Evolutionary conservation across 2,888 invertebrate genomes (phyloP).

Genomic region (Drosophila mettleri): DNA sequence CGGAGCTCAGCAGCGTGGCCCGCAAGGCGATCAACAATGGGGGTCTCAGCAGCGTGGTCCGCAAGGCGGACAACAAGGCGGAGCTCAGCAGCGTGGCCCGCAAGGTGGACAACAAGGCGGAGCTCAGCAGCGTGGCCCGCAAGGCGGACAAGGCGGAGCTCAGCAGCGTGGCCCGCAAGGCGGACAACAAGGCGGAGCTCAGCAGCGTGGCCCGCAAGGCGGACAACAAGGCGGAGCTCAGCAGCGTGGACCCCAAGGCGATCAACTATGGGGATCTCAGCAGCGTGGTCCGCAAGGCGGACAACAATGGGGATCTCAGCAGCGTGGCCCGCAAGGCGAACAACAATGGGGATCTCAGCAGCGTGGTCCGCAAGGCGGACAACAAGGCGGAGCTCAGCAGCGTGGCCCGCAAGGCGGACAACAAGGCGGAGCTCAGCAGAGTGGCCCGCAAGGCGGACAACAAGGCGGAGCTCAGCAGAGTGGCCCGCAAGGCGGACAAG

Average conservation of each 20-base stretch:
- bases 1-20: constrained; percentile 7
- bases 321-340: background rate
- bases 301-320: constrained; percentile 8
- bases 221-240: constrained; percentile 4
- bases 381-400: background rate
- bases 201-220: constrained; percentile 7
- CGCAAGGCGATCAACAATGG: background rate
- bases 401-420: background rate
- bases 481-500: constrained; percentile 7
- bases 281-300: background rate
- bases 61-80: constrained; percentile 3
- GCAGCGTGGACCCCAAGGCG: constrained; percentile 1
- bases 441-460: background rate
- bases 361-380: constrained; percentile 1
- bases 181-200: constrained; percentile 1
- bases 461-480: constrained; percentile 6
- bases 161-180: constrained; percentile 6
- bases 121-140: constrained; percentile 7
- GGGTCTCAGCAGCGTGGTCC: constrained; percentile 3
- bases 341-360: constrained; percentile 16
- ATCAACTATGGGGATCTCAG: constrained; percentile 8
- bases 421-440: constrained; percentile 10
- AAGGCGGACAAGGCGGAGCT: no score
- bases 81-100: background rate
- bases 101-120: constrained; percentile 12